Base-by-base conservation (phyloP, 1,140 invertebrate species). In the Spodoptera frugiperda region DNA sequence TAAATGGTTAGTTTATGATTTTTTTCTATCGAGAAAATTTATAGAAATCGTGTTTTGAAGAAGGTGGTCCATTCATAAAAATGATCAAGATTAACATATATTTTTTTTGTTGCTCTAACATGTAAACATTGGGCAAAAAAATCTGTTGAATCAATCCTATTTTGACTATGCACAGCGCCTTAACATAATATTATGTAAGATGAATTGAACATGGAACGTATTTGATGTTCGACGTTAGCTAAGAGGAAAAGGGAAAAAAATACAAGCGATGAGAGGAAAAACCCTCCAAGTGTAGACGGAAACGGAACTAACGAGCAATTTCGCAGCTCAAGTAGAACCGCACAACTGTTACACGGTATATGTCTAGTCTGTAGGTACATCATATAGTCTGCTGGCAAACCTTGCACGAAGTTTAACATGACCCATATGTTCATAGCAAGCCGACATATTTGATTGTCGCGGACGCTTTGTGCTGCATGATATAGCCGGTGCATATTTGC, bases 281-380 rank as follows among this genome's bases (percentile, higher is more conserved):
- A 77, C 77, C 61, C 72, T 77, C 21, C 25, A 79, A 76, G 77
- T 44, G 55, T 17, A 76, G 53, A 17, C 78, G 84, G 77, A 83
- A 72, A 70, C 77, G 75, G 65, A 82, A 79, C 84, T 85, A 83
- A 85, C 84, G 80, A 85, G 84, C 82, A 83, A 83, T 85, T 82
- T 81, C 79, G 61, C 57, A 77, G 59, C 72, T 55, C 67, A 59
- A 76, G 49, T 70, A 74, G 67, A 76, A 77, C 76, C 76, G 51
- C 72, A 68, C 39, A 72, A 73, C 54, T 76, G 63, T 76, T 46
- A 48, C 57, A 33, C 63, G 44, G 15, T 39, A 59, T 12, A n/a
- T 61, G 49, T 15, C 12, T 14, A 51, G 48, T 51, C 1, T 39
- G 25, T 61, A 17, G 9, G 61, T 51, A 65, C 19, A 11, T 48